Conservation (phyloP, 37 sponge, comb jelly and placozoan species). For the Theonella swinhoei region DNA sequence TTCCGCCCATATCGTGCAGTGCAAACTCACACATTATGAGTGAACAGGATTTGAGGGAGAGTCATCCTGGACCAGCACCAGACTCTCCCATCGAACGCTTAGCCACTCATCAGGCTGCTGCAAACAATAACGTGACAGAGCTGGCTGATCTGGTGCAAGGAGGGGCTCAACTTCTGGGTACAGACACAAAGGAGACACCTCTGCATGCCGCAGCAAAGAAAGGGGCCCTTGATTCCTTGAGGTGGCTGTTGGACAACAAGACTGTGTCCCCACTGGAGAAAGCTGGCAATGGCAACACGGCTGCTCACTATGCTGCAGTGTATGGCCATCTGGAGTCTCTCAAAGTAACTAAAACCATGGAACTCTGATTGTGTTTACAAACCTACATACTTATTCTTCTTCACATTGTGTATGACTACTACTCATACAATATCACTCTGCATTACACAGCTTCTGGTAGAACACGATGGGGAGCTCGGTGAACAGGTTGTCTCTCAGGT, state of each 20-base stretch:
- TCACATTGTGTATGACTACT: background rate
- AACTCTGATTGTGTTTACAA: background rate
- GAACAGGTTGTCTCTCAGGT: conserved; percentile 33
- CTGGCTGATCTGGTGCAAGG: conserved; percentile 43
- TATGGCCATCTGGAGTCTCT: conserved; percentile 62
- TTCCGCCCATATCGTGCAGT: too few relatives aligned
- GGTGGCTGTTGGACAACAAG: conserved; percentile 49
- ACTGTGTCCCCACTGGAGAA: conserved; percentile 10
- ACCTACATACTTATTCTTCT: background rate
- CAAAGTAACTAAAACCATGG: conserved; percentile 28
- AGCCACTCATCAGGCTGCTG: conserved; percentile 66
- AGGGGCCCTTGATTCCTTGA: conserved; percentile 35
- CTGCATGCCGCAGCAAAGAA: conserved; percentile 72
- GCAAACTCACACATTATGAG: too few relatives aligned
- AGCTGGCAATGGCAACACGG: conserved; percentile 70
- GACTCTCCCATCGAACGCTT: conserved; percentile 16
- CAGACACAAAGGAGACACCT: conserved; percentile 49
- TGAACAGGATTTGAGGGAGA: background rate
- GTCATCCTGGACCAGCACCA: background rate
- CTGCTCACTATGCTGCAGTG: conserved; percentile 82
- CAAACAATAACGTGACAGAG: conserved; percentile 31
- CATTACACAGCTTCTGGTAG: conserved; percentile 40
- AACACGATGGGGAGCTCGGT: conserved; percentile 13
- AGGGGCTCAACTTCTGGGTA: conserved; percentile 29
- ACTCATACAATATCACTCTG: background rate